Evolutionary conservation across 2,113 vertebrate genomes (phyloP).

Genomic region (Tringa solitaria): DNA sequence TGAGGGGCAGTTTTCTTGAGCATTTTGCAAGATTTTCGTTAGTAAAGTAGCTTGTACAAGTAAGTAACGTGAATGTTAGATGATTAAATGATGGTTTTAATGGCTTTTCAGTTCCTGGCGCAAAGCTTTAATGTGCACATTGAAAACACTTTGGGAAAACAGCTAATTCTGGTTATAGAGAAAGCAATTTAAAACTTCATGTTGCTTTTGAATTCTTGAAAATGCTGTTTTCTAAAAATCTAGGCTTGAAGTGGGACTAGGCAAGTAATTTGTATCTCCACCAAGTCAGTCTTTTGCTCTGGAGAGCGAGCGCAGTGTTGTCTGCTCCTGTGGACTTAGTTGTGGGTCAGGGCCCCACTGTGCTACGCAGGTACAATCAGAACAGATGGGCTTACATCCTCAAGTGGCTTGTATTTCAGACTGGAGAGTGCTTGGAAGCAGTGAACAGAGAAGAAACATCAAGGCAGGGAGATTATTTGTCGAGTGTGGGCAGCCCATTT

Average conservation of each 20-base stretch:
- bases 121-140: background rate
- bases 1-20: background rate
- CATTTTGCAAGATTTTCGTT: background rate
- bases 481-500: background rate
- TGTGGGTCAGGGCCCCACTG: background rate
- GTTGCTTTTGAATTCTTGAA: background rate
- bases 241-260: background rate
- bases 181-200: background rate
- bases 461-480: background rate
- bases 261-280: background rate
- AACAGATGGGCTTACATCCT: background rate
- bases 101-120: background rate
- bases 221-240: background rate
- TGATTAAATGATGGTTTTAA: background rate
- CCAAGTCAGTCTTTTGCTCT: background rate
- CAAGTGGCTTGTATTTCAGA: background rate
- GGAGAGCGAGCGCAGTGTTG: background rate
- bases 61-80: background rate
- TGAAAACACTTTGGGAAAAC: background rate
- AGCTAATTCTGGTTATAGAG: background rate
- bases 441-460: background rate
- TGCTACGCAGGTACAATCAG: fast-evolving
- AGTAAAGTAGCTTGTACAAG: background rate
- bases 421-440: background rate
- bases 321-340: background rate